These are phyloP conservation scores for Austrofundulus limnaeus DNA, from an alignment of 2,113 vertebrate species.

Conservation along the genomic window DNA sequence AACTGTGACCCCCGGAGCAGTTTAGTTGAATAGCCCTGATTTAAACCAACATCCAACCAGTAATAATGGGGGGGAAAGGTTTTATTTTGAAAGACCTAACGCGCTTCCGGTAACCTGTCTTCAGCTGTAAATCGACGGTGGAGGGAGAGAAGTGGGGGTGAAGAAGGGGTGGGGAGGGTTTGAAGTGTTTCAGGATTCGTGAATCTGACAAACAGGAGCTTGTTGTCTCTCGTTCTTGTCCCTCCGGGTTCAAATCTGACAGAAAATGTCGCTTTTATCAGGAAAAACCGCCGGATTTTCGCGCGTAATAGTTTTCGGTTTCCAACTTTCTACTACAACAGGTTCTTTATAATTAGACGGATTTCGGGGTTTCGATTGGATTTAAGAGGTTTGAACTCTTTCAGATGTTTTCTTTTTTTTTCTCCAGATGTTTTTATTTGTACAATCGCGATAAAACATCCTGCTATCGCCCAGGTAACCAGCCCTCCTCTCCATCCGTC, in stretches of 20 bases:
- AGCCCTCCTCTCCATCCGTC: slow-evolving; percentile 13
- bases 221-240: slow-evolving; percentile 19
- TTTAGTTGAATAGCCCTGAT: no score
- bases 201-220: slow-evolving; percentile 28
- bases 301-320: background rate
- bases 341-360: background rate
- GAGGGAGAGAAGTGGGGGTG: background rate
- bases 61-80: no score
- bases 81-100: slow-evolving; percentile 43
- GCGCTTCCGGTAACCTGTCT: background rate
- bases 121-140: background rate
- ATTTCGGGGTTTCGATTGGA: background rate
- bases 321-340: slow-evolving; percentile 23
- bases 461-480: slow-evolving; percentile 72
- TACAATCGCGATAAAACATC: slow-evolving; percentile 32
- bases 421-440: background rate
- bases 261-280: slow-evolving; percentile 7
- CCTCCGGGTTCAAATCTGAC: slow-evolving; percentile 12
- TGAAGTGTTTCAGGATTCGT: slow-evolving; percentile 44
- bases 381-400: slow-evolving; percentile 1
- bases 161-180: slow-evolving; percentile 20
- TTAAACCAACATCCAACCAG: no score
- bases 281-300: background rate
- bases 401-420: slow-evolving; percentile 19
- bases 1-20: no score